Percentiles rank a stretch among this genome's conserved stretches.
Evolutionary conservation across 2,797 vertebrate species (phyloP).

Genomic region (Eutrigla gurnardus): DNA sequence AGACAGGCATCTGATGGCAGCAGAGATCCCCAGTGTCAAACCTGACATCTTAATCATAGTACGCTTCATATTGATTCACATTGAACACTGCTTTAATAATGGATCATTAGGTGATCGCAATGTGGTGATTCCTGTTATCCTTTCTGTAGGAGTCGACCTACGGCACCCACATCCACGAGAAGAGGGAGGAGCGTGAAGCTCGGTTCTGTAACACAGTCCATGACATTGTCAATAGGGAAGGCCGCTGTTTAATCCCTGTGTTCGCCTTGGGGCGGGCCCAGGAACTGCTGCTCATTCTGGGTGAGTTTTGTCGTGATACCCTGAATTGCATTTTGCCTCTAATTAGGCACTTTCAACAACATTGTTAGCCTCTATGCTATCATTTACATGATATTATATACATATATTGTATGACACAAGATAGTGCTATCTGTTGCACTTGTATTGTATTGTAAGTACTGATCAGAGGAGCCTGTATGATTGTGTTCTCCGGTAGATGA

Average conservation of each 20-base stretch:
- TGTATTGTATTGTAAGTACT: neutral
- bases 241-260: constrained; percentile 89
- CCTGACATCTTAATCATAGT: constrained; percentile 91
- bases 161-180: constrained; percentile 93
- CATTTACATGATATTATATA: neutral
- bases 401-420: neutral
- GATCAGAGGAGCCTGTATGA: neutral
- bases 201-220: constrained; percentile 93
- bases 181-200: constrained; percentile 91
- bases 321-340: constrained; percentile 1
- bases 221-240: constrained; percentile 92
- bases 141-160: constrained; percentile 74
- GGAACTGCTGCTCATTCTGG: constrained; percentile 94
- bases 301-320: constrained; percentile 74
- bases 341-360: neutral
- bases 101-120: neutral
- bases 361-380: neutral
- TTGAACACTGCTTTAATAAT: neutral
- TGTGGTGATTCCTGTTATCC: neutral
- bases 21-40: constrained; percentile 94
- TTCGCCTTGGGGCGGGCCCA: constrained; percentile 93
- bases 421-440: neutral
- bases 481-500: constrained; percentile 82
- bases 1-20: constrained; percentile 96
- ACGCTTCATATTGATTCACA: neutral